A percentile compares a stretch with the other conserved stretches of the same genome.
These are phyloP conservation scores for Netelia virgata DNA, from an alignment of 2,888 invertebrate genomes.

Conservation along the genomic window DNA sequence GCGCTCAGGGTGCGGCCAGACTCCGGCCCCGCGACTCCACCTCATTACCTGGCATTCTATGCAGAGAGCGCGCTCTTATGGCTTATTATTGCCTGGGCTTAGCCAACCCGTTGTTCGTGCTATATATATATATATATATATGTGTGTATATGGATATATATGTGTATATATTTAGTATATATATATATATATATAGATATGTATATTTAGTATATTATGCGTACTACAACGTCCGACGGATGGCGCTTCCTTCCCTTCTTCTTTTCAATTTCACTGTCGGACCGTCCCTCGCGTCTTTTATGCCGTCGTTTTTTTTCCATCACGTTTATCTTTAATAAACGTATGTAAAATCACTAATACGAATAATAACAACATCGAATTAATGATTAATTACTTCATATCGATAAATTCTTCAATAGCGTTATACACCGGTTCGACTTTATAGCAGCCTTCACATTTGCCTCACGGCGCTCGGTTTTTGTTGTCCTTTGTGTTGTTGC, in stretches of 20 bases:
- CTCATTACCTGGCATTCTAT: conserved; percentile 85
- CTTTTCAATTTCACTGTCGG: conserved; percentile 10
- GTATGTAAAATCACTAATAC: not conserved
- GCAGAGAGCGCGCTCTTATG: conserved; percentile 83
- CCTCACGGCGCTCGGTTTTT: not conserved
- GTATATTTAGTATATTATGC: conserved; percentile 24
- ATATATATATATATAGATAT: conserved; percentile 40
- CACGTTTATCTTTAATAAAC: not conserved
- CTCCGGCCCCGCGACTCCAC: conserved; percentile 83
- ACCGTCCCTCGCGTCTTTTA: conserved; percentile 6
- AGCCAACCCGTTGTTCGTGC: conserved; percentile 70
- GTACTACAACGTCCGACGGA: conserved; percentile 43
- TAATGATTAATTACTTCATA: not conserved
- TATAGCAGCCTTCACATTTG: not conserved
- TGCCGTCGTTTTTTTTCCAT: not conserved
- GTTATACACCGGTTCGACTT: too few relatives aligned
- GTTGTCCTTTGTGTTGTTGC: too few relatives aligned
- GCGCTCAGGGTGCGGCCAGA: conserved; percentile 84
- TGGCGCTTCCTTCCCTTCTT: conserved; percentile 65
- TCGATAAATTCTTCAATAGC: not conserved
- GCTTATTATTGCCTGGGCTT: conserved; percentile 84
- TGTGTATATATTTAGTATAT: conserved; percentile 37
- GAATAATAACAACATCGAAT: not conserved
- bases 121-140: conserved; percentile 45
- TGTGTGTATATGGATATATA: conserved; percentile 26